These are phyloP conservation scores for Dromococcyx pavoninus DNA, from an alignment of 2,797 vertebrate genomes.

Conservation along the genomic window DNA sequence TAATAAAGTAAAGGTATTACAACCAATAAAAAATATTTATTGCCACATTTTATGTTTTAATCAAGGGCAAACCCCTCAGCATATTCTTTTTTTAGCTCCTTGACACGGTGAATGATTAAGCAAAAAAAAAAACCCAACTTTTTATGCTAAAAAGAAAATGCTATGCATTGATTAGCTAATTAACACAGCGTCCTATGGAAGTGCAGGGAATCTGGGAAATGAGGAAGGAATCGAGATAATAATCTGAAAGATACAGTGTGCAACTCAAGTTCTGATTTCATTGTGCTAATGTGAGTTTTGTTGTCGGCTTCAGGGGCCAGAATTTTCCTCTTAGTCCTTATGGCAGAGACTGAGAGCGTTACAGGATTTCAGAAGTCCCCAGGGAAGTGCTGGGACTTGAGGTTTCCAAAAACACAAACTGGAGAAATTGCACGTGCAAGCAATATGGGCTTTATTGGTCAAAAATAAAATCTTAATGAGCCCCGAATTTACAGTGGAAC, in stretches of 20 bases:
- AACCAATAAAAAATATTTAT: conserved; percentile 79
- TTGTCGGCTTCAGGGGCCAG: not conserved
- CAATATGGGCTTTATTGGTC: not conserved
- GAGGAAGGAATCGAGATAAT: conserved; percentile 11
- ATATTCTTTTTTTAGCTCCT: conserved; percentile 66
- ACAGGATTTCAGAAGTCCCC: not conserved
- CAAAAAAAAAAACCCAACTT: conserved; percentile 31
- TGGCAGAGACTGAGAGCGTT: not conserved
- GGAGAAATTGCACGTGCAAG: not conserved
- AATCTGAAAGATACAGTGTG: not conserved
- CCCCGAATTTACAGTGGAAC: not conserved
- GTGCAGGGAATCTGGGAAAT: conserved; percentile 30
- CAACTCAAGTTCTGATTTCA: not conserved
- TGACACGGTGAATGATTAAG: conserved; percentile 34
- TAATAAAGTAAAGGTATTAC: conserved; percentile 70
- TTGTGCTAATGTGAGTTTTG: not conserved
- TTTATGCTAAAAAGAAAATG: conserved; percentile 47
- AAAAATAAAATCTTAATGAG: conserved; percentile 31
- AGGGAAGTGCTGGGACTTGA: not conserved
- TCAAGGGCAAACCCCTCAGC: conserved; percentile 64
- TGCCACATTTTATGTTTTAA: conserved; percentile 74
- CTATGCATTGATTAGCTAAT: not conserved
- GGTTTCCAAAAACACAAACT: not conserved
- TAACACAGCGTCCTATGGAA: conserved; percentile 31
- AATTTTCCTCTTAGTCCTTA: not conserved